phyloP scores from a whole-genome alignment of 2,888 invertebrate species.

The Cylindroiulus punctatus region DNA sequence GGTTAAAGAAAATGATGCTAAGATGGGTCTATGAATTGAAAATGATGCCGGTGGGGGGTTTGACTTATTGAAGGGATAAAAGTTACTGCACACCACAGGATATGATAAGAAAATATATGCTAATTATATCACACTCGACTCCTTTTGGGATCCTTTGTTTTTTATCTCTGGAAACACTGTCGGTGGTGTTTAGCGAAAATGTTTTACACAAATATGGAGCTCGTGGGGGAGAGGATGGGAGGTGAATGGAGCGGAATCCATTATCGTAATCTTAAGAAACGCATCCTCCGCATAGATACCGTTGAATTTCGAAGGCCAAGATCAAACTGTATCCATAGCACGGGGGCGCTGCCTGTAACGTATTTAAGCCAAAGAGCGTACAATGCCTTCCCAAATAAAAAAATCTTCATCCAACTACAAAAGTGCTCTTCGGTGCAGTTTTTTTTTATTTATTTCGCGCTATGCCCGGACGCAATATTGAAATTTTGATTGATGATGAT shows the following conservation, averaged over 20 bases:
- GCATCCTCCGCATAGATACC: background rate
- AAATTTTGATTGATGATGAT: conserved; percentile 19
- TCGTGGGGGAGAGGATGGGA: background rate
- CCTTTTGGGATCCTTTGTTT: conserved; percentile 11
- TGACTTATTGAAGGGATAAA: conserved; percentile 32
- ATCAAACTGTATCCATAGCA: background rate
- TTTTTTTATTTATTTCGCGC: background rate
- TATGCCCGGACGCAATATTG: background rate
- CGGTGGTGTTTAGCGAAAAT: conserved; percentile 14
- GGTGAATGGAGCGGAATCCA: background rate
- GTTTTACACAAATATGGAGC: conserved; percentile 13
- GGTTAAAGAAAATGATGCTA: conserved; percentile 26
- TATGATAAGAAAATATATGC: conserved; percentile 21
- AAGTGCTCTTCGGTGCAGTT: background rate
- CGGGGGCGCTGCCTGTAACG: background rate
- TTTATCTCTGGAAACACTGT: background rate
- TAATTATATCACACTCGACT: conserved; percentile 18
- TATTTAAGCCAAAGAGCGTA: background rate
- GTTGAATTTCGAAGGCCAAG: background rate
- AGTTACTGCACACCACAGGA: conserved; percentile 21
- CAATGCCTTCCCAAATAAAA: background rate
- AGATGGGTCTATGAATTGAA: conserved; percentile 20
- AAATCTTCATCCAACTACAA: background rate
- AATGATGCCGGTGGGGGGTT: conserved; percentile 26
- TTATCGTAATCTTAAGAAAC: background rate